These are phyloP conservation scores for Volucella bombylans DNA, from an alignment of 2,888 invertebrate genomes.

Conservation along the genomic window DNA sequence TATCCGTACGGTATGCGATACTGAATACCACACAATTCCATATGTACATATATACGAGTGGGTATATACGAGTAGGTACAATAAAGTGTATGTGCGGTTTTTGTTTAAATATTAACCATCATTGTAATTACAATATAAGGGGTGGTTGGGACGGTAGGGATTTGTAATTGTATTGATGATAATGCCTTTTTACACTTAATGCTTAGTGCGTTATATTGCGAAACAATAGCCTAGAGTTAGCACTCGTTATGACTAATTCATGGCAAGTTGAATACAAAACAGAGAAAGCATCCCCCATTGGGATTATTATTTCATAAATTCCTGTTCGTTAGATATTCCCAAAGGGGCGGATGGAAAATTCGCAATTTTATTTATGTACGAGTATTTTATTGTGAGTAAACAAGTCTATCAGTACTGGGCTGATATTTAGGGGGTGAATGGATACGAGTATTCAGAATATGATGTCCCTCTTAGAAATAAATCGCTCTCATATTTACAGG, in stretches of 20 bases:
- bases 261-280: neutral
- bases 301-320: constrained; percentile 45
- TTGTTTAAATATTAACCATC: constrained; percentile 15
- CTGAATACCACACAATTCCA: neutral
- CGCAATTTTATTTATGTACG: neutral
- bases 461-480: too few species aligned
- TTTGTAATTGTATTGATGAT: constrained; percentile 39
- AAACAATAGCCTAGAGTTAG: neutral
- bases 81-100: constrained; percentile 7
- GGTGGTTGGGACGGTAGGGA: neutral
- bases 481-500: too few species aligned
- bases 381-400: too few species aligned
- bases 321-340: constrained; percentile 26
- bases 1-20: constrained; percentile 1
- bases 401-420: too few species aligned
- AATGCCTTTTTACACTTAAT: neutral
- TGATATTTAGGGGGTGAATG: too few species aligned
- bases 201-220: neutral
- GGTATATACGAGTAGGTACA: neutral
- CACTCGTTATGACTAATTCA: constrained; percentile 24
- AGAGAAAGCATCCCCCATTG: constrained; percentile 23
- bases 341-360: constrained; percentile 27
- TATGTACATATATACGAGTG: neutral
- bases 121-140: constrained; percentile 3
- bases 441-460: too few species aligned